Conservation (phyloP, 2,113 vertebrate species). For the Probosciger aterrimus region DNA sequence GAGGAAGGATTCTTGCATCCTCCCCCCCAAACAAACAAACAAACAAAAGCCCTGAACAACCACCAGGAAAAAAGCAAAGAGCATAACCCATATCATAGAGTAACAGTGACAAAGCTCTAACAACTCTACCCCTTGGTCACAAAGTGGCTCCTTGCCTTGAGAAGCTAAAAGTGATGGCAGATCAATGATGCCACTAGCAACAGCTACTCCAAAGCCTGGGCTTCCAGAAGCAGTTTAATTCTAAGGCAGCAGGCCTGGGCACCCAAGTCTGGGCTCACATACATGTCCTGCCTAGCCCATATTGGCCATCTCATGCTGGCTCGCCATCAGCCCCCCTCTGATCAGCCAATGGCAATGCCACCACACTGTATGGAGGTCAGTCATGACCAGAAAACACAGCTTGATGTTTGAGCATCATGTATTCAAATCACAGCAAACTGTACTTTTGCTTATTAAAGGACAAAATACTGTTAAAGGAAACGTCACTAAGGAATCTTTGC, state of each 20-base stretch:
- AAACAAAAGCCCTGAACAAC: rapidly evolving
- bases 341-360: not conserved
- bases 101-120: not conserved
- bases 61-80: not conserved
- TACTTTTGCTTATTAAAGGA: not conserved
- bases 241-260: not conserved
- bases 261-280: not conserved
- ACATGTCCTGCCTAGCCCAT: rapidly evolving
- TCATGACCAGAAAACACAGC: not conserved
- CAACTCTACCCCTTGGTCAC: rapidly evolving
- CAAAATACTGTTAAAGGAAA: not conserved
- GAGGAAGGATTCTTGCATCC: not conserved
- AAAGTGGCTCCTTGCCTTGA: not conserved
- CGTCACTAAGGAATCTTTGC: rapidly evolving
- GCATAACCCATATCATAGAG: rapidly evolving
- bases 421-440: not conserved
- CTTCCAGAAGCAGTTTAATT: not conserved
- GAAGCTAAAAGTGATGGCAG: not conserved
- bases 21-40: too few species aligned
- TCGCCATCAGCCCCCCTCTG: not conserved
- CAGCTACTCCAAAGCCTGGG: not conserved
- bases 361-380: not conserved
- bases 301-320: not conserved
- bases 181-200: not conserved
- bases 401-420: not conserved